Conservation (phyloP, 2,113 vertebrate species). For the Prinia subflava region DNA sequence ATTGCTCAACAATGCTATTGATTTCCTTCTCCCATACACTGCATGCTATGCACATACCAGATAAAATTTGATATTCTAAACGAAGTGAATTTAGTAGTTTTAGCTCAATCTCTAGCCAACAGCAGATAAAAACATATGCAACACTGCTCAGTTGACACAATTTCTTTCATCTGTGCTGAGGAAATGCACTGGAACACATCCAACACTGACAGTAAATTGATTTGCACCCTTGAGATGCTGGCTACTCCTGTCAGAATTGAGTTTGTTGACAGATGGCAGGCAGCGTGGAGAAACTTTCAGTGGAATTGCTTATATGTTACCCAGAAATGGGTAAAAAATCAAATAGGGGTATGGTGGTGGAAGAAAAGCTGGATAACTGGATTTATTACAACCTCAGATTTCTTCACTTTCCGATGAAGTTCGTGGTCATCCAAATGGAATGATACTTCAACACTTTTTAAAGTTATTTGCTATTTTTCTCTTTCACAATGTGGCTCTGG, state of each 20-base stretch:
- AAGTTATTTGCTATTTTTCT: neutral
- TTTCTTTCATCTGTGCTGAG: slow-evolving; percentile 59
- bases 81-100: slow-evolving; percentile 27
- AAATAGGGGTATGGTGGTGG: neutral
- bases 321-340: slow-evolving; percentile 29
- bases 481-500: neutral
- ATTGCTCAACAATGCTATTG: neutral
- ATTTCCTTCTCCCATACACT: neutral
- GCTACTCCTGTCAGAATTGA: slow-evolving; percentile 63
- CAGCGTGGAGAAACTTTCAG: slow-evolving; percentile 39
- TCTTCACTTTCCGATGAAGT: neutral
- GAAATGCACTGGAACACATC: slow-evolving; percentile 64
- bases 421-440: neutral
- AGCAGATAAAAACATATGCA: slow-evolving; percentile 66
- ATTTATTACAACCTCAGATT: neutral
- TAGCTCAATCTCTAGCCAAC: slow-evolving; percentile 27
- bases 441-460: neutral
- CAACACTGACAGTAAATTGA: slow-evolving; percentile 67
- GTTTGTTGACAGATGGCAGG: slow-evolving; percentile 65
- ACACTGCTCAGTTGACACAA: slow-evolving; percentile 52
- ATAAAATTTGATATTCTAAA: slow-evolving; percentile 8
- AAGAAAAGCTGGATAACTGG: neutral
- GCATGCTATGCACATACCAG: neutral
- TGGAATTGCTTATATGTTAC: slow-evolving; percentile 41
- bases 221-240: slow-evolving; percentile 70